phyloP scores from a whole-genome alignment of 2,888 invertebrate species.

The Sinhomidia bicolor region DNA sequence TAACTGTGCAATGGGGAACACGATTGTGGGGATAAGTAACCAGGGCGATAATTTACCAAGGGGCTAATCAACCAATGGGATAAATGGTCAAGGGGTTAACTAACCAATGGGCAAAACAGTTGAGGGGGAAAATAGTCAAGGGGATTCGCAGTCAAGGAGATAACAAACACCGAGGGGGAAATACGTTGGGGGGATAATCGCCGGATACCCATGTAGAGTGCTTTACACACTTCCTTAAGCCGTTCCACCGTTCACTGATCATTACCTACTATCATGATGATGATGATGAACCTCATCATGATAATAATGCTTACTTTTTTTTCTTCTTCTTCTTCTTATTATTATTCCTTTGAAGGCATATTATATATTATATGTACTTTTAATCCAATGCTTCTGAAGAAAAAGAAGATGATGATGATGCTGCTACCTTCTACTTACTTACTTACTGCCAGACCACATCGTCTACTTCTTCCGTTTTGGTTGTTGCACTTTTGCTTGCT shows the following conservation, averaged over 20 bases:
- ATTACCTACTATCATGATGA: slow-evolving; percentile 16
- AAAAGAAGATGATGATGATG: too few relatives aligned
- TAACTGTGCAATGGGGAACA: too few relatives aligned
- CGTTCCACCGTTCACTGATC: slow-evolving; percentile 24
- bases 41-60: too few relatives aligned
- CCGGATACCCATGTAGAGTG: slow-evolving; percentile 48
- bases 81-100: too few relatives aligned
- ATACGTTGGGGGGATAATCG: slow-evolving; percentile 42
- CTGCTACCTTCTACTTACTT: neutral
- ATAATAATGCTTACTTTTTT: slow-evolving; percentile 2
- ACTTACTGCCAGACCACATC: too few relatives aligned
- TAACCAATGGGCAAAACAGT: too few relatives aligned
- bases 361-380: too few relatives aligned
- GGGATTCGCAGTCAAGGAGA: slow-evolving; percentile 10
- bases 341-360: too few relatives aligned
- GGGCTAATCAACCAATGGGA: too few relatives aligned
- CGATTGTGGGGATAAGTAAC: too few relatives aligned
- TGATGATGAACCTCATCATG: too few relatives aligned
- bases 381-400: too few relatives aligned
- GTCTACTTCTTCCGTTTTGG: slow-evolving; percentile 12
- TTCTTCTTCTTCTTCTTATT: neutral
- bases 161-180: slow-evolving; percentile 2
- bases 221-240: slow-evolving; percentile 57
- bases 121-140: neutral
- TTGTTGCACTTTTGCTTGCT: slow-evolving; percentile 39